Percentiles rank a stretch among this genome's conserved stretches.
Conservation (phyloP, 2,113 vertebrate genomes). For the Asarcornis scutulata region DNA sequence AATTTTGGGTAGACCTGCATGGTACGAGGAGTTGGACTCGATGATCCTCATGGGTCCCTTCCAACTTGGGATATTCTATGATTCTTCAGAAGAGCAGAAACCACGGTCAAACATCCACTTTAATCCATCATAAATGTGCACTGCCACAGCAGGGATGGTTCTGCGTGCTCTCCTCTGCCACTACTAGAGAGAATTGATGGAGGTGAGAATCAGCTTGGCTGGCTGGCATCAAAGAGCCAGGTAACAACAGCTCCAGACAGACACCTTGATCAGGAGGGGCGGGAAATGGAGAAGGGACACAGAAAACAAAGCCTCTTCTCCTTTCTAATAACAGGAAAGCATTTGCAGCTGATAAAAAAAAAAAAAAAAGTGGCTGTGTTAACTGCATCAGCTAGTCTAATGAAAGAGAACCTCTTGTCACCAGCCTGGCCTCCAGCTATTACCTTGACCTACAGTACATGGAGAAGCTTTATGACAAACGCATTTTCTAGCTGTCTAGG, state of each 20-base stretch:
- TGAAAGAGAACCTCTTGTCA: neutral
- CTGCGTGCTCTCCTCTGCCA: neutral
- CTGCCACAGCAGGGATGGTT: neutral
- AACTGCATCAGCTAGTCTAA: neutral
- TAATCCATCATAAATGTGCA: neutral
- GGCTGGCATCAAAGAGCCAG: neutral
- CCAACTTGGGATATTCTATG: too few relatives aligned
- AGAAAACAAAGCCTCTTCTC: neutral
- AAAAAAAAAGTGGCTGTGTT: neutral
- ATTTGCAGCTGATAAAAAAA: neutral
- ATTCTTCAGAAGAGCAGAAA: neutral
- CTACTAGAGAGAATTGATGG: neutral
- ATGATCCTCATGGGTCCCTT: too few relatives aligned
- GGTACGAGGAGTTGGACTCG: too few relatives aligned
- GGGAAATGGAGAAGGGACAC: neutral
- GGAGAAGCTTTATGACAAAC: neutral
- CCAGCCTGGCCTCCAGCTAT: conserved; percentile 13
- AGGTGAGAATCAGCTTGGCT: neutral
- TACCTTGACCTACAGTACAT: neutral
- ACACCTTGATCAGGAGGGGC: neutral
- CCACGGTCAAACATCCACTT: neutral
- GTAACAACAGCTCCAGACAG: neutral
- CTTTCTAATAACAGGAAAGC: neutral
- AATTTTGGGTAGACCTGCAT: too few relatives aligned
- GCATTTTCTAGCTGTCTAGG: neutral